phyloP scores from a whole-genome alignment of 2,797 vertebrate species.

The Pseudopleuronectes americanus region DNA sequence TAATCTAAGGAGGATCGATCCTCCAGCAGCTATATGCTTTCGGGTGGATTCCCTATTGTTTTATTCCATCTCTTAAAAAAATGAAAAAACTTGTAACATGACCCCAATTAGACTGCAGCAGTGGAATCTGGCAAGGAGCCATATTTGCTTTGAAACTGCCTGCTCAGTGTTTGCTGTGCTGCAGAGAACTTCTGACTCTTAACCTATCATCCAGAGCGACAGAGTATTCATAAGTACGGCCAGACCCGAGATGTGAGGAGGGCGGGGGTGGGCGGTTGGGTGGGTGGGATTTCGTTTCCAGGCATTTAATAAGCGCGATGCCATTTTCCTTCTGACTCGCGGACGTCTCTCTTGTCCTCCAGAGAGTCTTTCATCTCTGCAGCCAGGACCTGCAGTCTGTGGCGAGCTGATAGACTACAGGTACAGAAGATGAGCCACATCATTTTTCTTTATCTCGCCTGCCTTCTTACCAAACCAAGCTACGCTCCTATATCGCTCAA shows the following conservation, averaged over 20 bases:
- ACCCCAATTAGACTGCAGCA: constrained; percentile 79
- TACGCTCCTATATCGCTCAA: constrained; percentile 71
- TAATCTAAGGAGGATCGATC: constrained; percentile 56
- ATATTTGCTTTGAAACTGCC: constrained; percentile 74
- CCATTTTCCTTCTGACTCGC: constrained; percentile 78
- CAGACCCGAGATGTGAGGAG: constrained; percentile 58
- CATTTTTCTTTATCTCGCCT: constrained; percentile 80
- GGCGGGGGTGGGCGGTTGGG: not conserved
- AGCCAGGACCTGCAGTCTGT: constrained; percentile 79
- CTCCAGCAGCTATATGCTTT: constrained; percentile 49
- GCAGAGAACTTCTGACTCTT: constrained; percentile 71
- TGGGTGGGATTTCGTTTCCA: constrained; percentile 74
- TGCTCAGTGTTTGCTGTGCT: constrained; percentile 43
- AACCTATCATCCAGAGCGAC: constrained; percentile 73
- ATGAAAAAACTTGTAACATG: constrained; percentile 70
- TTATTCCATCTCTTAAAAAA: constrained; percentile 66
- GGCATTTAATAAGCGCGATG: constrained; percentile 79
- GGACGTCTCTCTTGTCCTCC: constrained; percentile 81
- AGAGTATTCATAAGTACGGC: constrained; percentile 74
- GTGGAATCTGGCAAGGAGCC: constrained; percentile 69
- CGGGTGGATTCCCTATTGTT: constrained; percentile 61
- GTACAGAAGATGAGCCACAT: constrained; percentile 78
- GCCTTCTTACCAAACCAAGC: constrained; percentile 72
- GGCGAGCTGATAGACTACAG: constrained; percentile 82
- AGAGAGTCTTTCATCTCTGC: constrained; percentile 81